These are phyloP conservation scores for Sphaerodactylus townsendi DNA, from an alignment of 2,113 vertebrate genomes.

Conservation along the genomic window DNA sequence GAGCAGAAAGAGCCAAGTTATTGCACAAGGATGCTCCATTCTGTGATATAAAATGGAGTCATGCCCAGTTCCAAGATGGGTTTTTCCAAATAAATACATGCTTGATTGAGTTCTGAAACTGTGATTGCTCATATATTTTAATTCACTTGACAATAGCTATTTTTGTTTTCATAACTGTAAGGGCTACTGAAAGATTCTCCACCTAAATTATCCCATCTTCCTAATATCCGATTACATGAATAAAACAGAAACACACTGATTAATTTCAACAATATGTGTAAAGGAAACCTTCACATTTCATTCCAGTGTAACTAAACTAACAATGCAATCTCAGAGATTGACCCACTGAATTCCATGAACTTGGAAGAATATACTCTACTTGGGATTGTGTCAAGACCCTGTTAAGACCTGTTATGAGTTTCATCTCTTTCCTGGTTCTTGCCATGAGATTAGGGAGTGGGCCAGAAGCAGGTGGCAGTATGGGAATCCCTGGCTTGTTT, in stretches of 20 bases:
- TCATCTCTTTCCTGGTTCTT: no score
- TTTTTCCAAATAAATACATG: conserved; percentile 12
- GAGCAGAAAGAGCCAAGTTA: conserved; percentile 2
- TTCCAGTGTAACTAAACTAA: no score
- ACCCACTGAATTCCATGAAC: no score
- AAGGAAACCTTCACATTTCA: neutral
- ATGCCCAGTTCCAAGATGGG: neutral
- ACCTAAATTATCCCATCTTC: neutral
- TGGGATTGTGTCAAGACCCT: no score
- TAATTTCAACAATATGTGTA: neutral
- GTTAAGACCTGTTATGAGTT: no score
- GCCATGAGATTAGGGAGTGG: no score
- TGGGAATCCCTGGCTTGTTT: no score
- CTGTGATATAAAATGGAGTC: neutral
- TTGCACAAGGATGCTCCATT: neutral
- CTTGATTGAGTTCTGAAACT: conserved; percentile 2
- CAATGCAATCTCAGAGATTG: no score
- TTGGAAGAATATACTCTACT: no score
- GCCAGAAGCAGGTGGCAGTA: no score
- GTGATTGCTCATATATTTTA: neutral
- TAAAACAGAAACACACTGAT: neutral
- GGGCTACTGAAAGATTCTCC: neutral
- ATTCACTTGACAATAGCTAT: neutral
- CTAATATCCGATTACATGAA: neutral
- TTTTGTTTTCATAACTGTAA: neutral